Base-by-base conservation (phyloP, 1,140 invertebrate genomes). In the Drosophila kurseongensis region DNA sequence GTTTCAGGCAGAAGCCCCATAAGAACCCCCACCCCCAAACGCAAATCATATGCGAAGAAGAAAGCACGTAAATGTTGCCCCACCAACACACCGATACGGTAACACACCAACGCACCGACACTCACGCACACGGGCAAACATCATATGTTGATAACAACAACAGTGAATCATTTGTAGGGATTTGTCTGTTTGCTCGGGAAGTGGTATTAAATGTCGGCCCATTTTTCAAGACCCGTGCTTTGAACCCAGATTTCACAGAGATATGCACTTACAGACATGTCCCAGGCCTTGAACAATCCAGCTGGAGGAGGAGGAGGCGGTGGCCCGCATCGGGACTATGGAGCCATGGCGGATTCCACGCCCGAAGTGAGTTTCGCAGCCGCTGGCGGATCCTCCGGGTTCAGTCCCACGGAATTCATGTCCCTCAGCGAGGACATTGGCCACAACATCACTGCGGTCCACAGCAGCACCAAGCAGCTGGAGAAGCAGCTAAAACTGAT, bases 381-480 rank as follows among this genome's bases (percentile, higher is more conserved):
- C 0, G 69, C 78, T 10, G 80, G 78, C 14, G 78, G 82, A 10
- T 86, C 79, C n/a, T 93, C 93, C 12, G 95, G 95, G 47, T 95
- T 95, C 84, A 96, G 95, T 81, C 95, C 95, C 12, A 95, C 95
- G 32, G 96, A 96, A 92, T 94, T 96, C 52, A 96, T 96, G 89
- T 95, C 94, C 71, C 92, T 96, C 38, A 95, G 95, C 83, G 95
- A 96, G 92, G 95, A 95, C 84, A 96, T 97, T 63, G 96, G 95
- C 1, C 95, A 96, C 52, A 97, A 97, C 92, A 95, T 97, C 65
- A 96, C 95, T 80, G 95, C 95, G 0, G 95, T 97, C 47, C 96
- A 96, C 82, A 94, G 94, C 45, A 96, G 94, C 75, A 94, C 95
- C 88, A 94, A 94, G 77, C 94, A 94, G 6, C 92, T 98, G 69